These are phyloP conservation scores for Strigamia transsilvanica DNA, from an alignment of 2,888 invertebrate species.

Conservation along the genomic window DNA sequence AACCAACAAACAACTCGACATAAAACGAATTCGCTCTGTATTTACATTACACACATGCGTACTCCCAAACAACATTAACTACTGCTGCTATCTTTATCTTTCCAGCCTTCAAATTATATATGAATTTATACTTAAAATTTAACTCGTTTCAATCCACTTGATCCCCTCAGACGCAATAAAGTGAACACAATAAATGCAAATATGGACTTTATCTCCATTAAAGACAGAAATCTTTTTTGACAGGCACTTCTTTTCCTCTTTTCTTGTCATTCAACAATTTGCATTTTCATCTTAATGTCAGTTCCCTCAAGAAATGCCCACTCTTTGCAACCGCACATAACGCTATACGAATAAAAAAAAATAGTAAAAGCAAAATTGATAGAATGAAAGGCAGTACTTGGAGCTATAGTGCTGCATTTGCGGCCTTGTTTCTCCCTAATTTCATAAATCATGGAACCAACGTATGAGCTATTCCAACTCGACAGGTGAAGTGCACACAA, in stretches of 20 bases:
- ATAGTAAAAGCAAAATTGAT: slow-evolving; percentile 17
- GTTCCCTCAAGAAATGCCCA: background rate
- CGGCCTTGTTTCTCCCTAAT: slow-evolving; percentile 36
- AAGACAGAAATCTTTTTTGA: background rate
- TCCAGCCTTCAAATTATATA: background rate
- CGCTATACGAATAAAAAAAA: background rate
- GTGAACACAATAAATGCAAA: background rate
- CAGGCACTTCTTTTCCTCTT: background rate
- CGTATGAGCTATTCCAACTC: background rate
- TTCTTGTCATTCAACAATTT: slow-evolving; percentile 14
- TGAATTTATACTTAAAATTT: background rate
- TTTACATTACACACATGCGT: background rate
- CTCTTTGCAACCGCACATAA: background rate
- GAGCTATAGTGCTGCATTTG: background rate
- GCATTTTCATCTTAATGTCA: slow-evolving; percentile 28
- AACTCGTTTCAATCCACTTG: background rate
- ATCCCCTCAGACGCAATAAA: background rate
- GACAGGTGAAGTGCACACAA: slow-evolving; percentile 32
- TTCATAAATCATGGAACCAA: slow-evolving; percentile 26
- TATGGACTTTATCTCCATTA: background rate
- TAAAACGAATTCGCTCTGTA: background rate
- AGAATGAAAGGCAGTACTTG: background rate
- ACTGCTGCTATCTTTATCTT: background rate
- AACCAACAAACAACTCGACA: slow-evolving; percentile 20
- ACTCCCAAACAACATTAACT: background rate